phyloP scores from a whole-genome alignment of 2,888 invertebrate genomes.

The Papilio gigon region DNA sequence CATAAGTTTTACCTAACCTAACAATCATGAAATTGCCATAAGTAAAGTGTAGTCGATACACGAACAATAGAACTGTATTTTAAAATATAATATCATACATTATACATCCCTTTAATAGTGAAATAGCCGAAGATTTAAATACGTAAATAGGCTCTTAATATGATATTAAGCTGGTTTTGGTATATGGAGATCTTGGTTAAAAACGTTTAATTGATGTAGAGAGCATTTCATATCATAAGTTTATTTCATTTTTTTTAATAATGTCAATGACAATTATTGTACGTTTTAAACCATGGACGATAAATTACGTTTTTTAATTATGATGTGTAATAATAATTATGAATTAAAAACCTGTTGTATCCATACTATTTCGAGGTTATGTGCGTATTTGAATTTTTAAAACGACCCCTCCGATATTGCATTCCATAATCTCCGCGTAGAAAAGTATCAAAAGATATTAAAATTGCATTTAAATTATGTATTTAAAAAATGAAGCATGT shows the following conservation, averaged over 20 bases:
- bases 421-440: conserved; percentile 49
- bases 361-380: neutral
- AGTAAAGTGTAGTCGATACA: conserved; percentile 53
- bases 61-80: conserved; percentile 46
- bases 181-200: neutral
- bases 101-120: conserved; percentile 56
- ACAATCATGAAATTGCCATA: conserved; percentile 77
- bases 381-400: conserved; percentile 24
- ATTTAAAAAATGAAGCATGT: conserved; percentile 43
- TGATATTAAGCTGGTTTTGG: neutral
- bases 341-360: neutral
- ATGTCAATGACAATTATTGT: neutral
- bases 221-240: neutral
- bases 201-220: conserved; percentile 2
- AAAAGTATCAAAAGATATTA: conserved; percentile 48
- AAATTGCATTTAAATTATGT: conserved; percentile 60
- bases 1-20: conserved; percentile 72
- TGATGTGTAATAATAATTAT: neutral
- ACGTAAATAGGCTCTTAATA: conserved; percentile 7
- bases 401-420: conserved; percentile 65
- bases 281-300: conserved; percentile 3
- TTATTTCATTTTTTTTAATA: neutral
- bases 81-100: conserved; percentile 52
- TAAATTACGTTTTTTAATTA: neutral
- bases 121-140: conserved; percentile 8